These are phyloP conservation scores for Knipowitschia caucasica DNA, from an alignment of 2,797 vertebrate genomes.

Conservation along the genomic window DNA sequence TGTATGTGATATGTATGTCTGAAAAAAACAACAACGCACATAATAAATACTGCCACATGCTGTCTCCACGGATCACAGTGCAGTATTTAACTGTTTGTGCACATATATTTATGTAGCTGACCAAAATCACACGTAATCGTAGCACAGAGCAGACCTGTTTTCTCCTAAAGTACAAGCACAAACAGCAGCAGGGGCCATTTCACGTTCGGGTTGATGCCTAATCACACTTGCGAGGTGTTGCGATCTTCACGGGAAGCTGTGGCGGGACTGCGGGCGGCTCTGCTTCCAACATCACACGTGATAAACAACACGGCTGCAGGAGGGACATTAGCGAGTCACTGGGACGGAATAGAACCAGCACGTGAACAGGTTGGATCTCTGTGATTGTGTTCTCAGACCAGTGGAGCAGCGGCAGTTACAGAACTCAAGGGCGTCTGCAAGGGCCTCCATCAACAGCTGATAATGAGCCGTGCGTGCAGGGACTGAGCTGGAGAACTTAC, in stretches of 20 bases:
- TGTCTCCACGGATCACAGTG: too few species aligned
- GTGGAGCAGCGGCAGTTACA: constrained; percentile 53
- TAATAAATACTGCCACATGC: too few species aligned
- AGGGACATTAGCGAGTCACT: constrained; percentile 52
- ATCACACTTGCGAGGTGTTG: constrained; percentile 64
- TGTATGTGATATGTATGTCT: too few species aligned
- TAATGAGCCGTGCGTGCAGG: too few species aligned
- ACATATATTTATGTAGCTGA: too few species aligned
- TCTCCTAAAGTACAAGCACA: neutral
- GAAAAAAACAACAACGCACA: too few species aligned
- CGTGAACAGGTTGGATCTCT: constrained; percentile 65
- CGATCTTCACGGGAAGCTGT: constrained; percentile 46
- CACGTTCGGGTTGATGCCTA: constrained; percentile 45
- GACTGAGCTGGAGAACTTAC: too few species aligned
- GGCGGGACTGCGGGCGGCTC: constrained; percentile 53
- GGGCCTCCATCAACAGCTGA: constrained; percentile 19
- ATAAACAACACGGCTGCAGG: constrained; percentile 50
- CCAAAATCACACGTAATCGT: too few species aligned
- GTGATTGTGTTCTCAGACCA: constrained; percentile 54
- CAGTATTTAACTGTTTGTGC: too few species aligned
- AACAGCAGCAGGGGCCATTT: constrained; percentile 34
- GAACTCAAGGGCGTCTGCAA: constrained; percentile 54
- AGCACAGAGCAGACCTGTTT: neutral
- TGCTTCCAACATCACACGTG: constrained; percentile 36
- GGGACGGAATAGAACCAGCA: constrained; percentile 62